Conservation (phyloP, 2,888 invertebrate genomes). For the Melanargia galathea region DNA sequence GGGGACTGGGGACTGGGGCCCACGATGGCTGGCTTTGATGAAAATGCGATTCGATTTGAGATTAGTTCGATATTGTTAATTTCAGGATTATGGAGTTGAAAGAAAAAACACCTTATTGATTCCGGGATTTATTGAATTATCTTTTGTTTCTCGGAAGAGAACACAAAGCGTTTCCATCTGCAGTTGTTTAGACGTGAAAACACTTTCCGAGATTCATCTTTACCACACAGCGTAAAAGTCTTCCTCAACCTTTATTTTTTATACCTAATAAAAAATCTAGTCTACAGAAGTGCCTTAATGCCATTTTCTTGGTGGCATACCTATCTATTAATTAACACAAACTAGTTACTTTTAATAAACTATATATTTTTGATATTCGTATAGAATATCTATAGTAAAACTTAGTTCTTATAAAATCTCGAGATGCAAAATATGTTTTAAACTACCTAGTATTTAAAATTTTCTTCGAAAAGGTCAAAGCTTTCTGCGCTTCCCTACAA, state of each 20-base stretch:
- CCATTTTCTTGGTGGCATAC: too few relatives aligned
- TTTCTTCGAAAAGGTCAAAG: too few relatives aligned
- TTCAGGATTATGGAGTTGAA: conserved; percentile 29
- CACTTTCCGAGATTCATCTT: not conserved
- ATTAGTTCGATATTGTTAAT: conserved; percentile 41
- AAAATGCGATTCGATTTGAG: conserved; percentile 41
- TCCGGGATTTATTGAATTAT: conserved; percentile 21
- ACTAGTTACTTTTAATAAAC: too few relatives aligned
- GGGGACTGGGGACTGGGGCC: conserved; percentile 45
- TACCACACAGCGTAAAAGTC: not conserved
- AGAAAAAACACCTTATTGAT: conserved; percentile 32
- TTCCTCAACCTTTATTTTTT: too few relatives aligned
- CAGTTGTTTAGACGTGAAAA: not conserved
- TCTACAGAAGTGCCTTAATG: too few relatives aligned
- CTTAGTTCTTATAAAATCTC: too few relatives aligned
- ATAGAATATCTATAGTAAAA: too few relatives aligned
- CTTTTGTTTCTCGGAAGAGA: conserved; percentile 11
- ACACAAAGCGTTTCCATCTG: not conserved
- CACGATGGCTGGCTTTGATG: conserved; percentile 38
- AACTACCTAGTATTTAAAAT: too few relatives aligned
- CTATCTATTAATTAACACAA: too few relatives aligned
- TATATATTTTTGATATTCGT: too few relatives aligned
- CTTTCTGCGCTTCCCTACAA: not conserved
- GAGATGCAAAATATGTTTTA: too few relatives aligned
- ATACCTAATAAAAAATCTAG: too few relatives aligned